phyloP scores from a whole-genome alignment of 1,140 invertebrate genomes.

The Cotesia vestalis region DNA sequence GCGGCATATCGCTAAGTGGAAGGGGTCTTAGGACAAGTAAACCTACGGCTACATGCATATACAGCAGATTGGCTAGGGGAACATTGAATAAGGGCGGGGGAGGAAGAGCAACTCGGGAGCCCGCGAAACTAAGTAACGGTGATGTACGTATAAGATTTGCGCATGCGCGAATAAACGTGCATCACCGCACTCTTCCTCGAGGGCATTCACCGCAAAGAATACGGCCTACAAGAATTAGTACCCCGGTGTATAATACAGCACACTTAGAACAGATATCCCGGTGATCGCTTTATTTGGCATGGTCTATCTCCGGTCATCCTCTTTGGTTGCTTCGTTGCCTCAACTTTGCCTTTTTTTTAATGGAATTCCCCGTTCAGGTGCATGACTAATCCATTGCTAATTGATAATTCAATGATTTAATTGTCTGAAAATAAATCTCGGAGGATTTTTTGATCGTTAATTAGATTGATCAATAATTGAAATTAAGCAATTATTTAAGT shows the following conservation, averaged over 20 bases:
- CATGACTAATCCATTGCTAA: too few relatives aligned
- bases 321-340: neutral
- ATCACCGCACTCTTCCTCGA: conserved; percentile 23
- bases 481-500: too few relatives aligned
- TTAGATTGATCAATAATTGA: neutral
- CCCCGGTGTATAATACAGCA: conserved; percentile 8
- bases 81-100: conserved; percentile 31
- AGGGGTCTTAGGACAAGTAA: conserved; percentile 27
- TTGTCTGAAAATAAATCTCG: too few relatives aligned
- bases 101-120: conserved; percentile 18
- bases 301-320: neutral
- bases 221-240: conserved; percentile 25
- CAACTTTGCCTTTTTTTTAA: neutral
- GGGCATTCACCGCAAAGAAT: conserved; percentile 59
- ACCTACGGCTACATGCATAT: conserved; percentile 22
- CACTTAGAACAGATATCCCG: conserved; percentile 10
- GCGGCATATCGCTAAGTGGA: conserved; percentile 2
- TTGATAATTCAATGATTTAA: too few relatives aligned
- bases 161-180: conserved; percentile 48
- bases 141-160: conserved; percentile 62
- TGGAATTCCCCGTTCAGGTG: too few relatives aligned
- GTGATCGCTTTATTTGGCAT: conserved; percentile 27
- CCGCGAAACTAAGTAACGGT: conserved; percentile 62
- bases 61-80: conserved; percentile 26
- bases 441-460: too few relatives aligned